Base-by-base conservation (phyloP, 2,888 invertebrate genomes). In the Lysandra coridon region DNA sequence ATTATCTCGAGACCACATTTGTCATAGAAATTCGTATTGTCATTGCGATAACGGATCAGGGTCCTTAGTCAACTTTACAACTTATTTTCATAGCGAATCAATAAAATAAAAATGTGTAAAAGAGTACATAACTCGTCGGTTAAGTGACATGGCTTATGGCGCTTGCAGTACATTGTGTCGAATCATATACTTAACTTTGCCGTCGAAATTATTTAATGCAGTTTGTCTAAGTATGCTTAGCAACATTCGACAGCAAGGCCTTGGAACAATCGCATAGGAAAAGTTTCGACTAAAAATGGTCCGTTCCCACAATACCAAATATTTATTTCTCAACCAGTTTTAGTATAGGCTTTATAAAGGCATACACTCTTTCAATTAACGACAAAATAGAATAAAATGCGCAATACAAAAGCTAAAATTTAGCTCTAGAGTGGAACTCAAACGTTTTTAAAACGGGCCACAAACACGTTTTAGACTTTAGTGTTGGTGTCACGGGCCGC, bases 1-100 rank as follows among this genome's bases (percentile, higher is more conserved):
- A 83, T 84, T 83, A 82, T 83, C 82, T 82, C 82, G 83, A 80
- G 83, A 83, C 80, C 83, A 82, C 83, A 84, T 83, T 84, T 84
- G 83, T 83, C 83, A 85, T 83, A 81, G 83, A 85, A 85, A 84
- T 84, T 80, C 82, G 83, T 84, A 82, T 82, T 83, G 81, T 83
- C 83, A 80, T 49, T 81, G 73, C 60, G 73, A 62, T 60, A 79
- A 79, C 73, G 53, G 44, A 73, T 57, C 57, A 57, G 17, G 57
- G 57, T 4, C 3, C 14, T 57, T 57, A 57, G 57, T 17, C 14
- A 57, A 17, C 17, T 57, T 17, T 57, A 57, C n/a, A n/a, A n/a
- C n/a, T n/a, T n/a, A 57, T 57, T 57, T 57, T 44, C 1, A 4
- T 4, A 57, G 17, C 57, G 57, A 57, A 53, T 3, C 3, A 53